phyloP scores from a whole-genome alignment of 2,797 vertebrate genomes.

The Poecilia wingei region DNA sequence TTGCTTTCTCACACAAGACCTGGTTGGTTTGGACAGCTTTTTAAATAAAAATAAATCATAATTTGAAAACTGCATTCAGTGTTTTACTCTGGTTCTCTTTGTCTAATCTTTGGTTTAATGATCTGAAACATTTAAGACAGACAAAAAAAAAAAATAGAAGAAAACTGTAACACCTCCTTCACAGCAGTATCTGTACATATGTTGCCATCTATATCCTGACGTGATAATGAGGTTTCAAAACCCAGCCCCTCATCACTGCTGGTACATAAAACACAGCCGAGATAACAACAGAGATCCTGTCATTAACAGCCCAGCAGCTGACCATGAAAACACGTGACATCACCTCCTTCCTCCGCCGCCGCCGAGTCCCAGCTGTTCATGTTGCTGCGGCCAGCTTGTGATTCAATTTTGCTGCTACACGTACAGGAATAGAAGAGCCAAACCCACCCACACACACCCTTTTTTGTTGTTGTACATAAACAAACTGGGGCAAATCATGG shows the following conservation, averaged over 20 bases:
- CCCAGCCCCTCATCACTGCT: background rate
- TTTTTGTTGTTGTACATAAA: conserved; percentile 37
- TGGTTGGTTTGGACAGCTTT: background rate
- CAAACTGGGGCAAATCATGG: conserved; percentile 26
- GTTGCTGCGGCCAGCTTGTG: conserved; percentile 33
- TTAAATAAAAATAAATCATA: background rate
- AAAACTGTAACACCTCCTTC: background rate
- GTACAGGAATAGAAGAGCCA: conserved; percentile 19
- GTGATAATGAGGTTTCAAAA: background rate
- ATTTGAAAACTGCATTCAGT: background rate
- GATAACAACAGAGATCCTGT: conserved; percentile 20
- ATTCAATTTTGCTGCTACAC: conserved; percentile 45
- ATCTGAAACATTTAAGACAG: background rate
- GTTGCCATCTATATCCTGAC: background rate
- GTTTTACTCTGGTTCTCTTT: background rate
- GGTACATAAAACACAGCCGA: background rate
- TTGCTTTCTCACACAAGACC: background rate
- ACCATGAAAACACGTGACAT: conserved; percentile 48
- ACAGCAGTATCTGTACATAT: background rate
- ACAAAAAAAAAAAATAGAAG: background rate
- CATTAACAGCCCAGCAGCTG: conserved; percentile 41
- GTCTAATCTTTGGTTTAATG: background rate
- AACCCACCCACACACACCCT: too few relatives aligned
- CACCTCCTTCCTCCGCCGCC: conserved; percentile 18
- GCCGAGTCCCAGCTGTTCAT: conserved; percentile 12